Percentiles rank a stretch among this genome's conserved stretches.
Conservation (phyloP, 2,797 vertebrate species). For the Notoglanidium macrostoma region DNA sequence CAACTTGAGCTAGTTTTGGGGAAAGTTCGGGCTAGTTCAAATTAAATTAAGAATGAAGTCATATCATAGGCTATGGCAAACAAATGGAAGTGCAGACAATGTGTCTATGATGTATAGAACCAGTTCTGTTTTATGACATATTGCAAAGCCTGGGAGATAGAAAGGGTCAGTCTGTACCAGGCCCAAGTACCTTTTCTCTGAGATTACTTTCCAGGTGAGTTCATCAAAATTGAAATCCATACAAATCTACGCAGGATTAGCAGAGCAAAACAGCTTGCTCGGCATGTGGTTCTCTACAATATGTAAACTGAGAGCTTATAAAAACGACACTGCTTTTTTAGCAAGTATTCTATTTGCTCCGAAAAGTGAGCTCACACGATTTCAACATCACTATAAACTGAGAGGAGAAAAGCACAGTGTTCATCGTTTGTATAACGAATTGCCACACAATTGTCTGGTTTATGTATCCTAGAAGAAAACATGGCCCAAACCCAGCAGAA, state of each 20-base stretch:
- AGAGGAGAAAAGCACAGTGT: constrained; percentile 7
- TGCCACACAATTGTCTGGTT: constrained; percentile 21
- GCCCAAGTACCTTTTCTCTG: background rate
- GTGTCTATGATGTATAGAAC: background rate
- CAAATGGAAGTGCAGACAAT: background rate
- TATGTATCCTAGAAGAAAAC: constrained; percentile 15
- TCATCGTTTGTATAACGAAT: background rate
- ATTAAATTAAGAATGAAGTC: background rate
- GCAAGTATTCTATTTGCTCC: background rate
- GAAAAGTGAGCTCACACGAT: constrained; percentile 30
- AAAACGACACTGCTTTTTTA: background rate
- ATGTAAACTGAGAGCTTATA: constrained; percentile 11
- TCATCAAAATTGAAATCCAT: background rate
- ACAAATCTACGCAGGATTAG: background rate
- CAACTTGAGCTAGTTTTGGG: no score
- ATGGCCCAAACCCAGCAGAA: constrained; percentile 3
- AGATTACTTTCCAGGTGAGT: background rate
- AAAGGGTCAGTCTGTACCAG: background rate
- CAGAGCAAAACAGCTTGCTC: background rate
- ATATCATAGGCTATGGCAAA: background rate
- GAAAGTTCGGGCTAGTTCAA: background rate
- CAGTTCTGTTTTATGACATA: background rate
- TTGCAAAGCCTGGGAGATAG: background rate
- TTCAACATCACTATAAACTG: constrained; percentile 2
- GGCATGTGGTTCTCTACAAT: background rate